Base-by-base conservation (phyloP, 1,140 invertebrate genomes). In the Anoplolepis gracilipes region DNA sequence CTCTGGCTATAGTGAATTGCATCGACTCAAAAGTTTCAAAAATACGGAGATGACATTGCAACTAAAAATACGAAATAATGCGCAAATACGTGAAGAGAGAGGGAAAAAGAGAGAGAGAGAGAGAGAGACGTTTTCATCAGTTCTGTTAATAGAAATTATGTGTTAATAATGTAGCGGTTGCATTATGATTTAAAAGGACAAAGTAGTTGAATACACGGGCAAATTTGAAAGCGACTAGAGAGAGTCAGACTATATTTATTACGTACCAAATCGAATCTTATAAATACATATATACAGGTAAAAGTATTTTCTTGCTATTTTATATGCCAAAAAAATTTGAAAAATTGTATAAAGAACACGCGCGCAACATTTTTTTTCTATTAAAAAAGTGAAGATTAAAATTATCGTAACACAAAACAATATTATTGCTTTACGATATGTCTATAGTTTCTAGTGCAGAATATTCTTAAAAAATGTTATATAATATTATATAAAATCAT, bases 51-150 rank as follows among this genome's bases (percentile, higher is more conserved):
- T 70, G 28, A 72, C 59, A 16, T 79, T 33, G 30, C 28, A 49
- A 30, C 53, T 33, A 36, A 81, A 81, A 81, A 81, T 59, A 36
- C 16, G 42, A 61, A 25, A 59, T 72, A 73, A 82, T 70, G 49
- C 33, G 46, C 46, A 46, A 67, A 46, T 46, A 13, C 2, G 11
- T 42, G 42, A 42, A 42, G 3, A 42, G 13, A 16, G 3, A 22
- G 42, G 8, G 4, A 28, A 13, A 61, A n/a, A 25, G 57, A 61
- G 25, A 25, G 25, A 25, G 53, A 22, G 62, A n/a, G 30, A n/a
- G 10, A n/a, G 22, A 76, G 16, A 25, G 42, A 22, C 13, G 53
- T 30, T 33, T 59, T 33, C 67, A 30, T 72, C 59, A 82, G 59
- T 72, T 10, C 25, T 42, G 36, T 28, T 42, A 25, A 72, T 72